These are phyloP conservation scores for Rallus limicola DNA, from an alignment of 2,113 vertebrate species.

Conservation along the genomic window DNA sequence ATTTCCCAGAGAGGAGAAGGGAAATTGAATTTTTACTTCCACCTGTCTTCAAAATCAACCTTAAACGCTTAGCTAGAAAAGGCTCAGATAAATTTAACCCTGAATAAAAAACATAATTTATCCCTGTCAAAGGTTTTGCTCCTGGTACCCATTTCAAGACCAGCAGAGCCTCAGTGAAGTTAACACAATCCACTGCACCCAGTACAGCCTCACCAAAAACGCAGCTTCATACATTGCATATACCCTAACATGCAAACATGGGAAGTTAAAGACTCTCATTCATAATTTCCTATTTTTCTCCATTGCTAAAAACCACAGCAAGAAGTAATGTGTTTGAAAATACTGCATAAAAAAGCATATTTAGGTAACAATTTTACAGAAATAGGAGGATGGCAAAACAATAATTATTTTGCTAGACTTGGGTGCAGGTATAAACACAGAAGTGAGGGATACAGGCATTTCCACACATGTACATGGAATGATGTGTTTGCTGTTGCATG, in stretches of 20 bases:
- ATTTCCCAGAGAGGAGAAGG: neutral
- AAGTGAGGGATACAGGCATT: neutral
- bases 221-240: rapidly evolving
- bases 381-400: neutral
- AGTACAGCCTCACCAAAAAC: rapidly evolving
- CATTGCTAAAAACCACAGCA: neutral
- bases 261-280: neutral
- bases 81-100: neutral
- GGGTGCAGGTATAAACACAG: rapidly evolving
- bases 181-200: neutral
- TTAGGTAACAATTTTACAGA: neutral
- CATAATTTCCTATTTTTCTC: neutral
- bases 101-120: neutral
- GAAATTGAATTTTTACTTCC: neutral
- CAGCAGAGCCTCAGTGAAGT: neutral
- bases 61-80: neutral
- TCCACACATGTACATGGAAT: rapidly evolving
- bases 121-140: neutral
- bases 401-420: neutral
- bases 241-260: rapidly evolving
- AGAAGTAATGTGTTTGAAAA: neutral
- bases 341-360: neutral
- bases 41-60: neutral
- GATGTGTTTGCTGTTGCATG: neutral
- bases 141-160: neutral